Percentiles rank a stretch among this genome's conserved stretches.
These are phyloP conservation scores for Emys orbicularis DNA, from an alignment of 2,797 vertebrate genomes.

Conservation along the genomic window DNA sequence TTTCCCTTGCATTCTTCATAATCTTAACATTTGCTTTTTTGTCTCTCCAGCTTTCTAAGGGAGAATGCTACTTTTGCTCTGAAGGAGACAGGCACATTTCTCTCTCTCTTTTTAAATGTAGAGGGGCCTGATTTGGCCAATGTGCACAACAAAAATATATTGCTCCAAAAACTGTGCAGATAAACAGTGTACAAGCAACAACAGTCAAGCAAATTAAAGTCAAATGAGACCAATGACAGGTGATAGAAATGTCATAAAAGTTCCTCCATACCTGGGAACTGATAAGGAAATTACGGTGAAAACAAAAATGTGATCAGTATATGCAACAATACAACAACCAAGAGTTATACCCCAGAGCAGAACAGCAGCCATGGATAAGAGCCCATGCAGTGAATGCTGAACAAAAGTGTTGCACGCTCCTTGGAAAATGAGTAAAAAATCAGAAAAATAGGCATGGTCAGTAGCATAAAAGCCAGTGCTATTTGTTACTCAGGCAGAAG, in stretches of 20 bases:
- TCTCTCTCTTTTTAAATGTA: neutral
- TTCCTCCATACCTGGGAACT: neutral
- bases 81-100: neutral
- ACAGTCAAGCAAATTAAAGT: neutral
- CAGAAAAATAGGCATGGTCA: neutral
- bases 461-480: neutral
- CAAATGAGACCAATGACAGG: neutral
- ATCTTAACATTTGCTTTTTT: neutral
- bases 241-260: neutral
- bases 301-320: neutral
- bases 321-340: neutral
- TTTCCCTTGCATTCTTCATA: neutral
- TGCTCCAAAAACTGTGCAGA: neutral
- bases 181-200: neutral
- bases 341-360: neutral
- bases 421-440: neutral
- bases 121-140: neutral
- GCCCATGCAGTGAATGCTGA: neutral
- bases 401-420: rapidly evolving
- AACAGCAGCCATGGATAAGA: neutral
- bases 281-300: neutral
- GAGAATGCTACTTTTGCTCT: neutral
- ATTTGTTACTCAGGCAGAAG: neutral
- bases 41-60: neutral
- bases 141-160: neutral